Conservation (phyloP, 2,888 invertebrate species). For the Actias luna region DNA sequence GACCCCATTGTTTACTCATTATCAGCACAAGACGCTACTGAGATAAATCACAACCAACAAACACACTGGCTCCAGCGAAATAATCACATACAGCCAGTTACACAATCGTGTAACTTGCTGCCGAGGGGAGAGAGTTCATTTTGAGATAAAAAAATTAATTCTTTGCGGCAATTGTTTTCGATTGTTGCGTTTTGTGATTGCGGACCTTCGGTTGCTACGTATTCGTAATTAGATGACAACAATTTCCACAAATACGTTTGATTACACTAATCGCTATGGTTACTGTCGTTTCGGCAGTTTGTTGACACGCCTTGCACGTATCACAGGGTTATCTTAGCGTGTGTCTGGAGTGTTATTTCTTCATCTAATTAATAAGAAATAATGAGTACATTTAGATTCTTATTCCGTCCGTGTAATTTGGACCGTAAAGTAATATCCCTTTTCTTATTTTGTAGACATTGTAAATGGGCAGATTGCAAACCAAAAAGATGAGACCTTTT, state of each 20-base stretch:
- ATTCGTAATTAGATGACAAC: not conserved
- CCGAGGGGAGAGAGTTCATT: slow-evolving; percentile 33
- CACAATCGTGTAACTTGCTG: slow-evolving; percentile 33
- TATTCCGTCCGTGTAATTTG: not conserved
- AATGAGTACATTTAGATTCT: not conserved
- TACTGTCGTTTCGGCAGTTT: slow-evolving; percentile 5
- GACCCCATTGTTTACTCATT: slow-evolving; percentile 51
- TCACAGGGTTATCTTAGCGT: slow-evolving; percentile 18
- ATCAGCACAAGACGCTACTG: slow-evolving; percentile 25
- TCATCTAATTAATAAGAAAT: not conserved
- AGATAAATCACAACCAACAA: slow-evolving; percentile 47
- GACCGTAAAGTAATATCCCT: not conserved
- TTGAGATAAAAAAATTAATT: slow-evolving; percentile 23
- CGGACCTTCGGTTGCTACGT: slow-evolving; percentile 30
- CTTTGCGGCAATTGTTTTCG: slow-evolving; percentile 32
- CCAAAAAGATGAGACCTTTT: not conserved
- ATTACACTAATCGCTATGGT: not conserved
- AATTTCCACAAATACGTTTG: not conserved
- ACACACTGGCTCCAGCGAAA: slow-evolving; percentile 44
- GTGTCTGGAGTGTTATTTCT: slow-evolving; percentile 14
- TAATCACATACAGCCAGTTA: slow-evolving; percentile 19
- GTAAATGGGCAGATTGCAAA: not conserved
- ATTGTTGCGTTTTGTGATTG: slow-evolving; percentile 40
- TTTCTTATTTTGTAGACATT: not conserved
- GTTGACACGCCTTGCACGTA: not conserved